Base-by-base conservation (phyloP, 2,888 invertebrate species). In the Pammene aurita region DNA sequence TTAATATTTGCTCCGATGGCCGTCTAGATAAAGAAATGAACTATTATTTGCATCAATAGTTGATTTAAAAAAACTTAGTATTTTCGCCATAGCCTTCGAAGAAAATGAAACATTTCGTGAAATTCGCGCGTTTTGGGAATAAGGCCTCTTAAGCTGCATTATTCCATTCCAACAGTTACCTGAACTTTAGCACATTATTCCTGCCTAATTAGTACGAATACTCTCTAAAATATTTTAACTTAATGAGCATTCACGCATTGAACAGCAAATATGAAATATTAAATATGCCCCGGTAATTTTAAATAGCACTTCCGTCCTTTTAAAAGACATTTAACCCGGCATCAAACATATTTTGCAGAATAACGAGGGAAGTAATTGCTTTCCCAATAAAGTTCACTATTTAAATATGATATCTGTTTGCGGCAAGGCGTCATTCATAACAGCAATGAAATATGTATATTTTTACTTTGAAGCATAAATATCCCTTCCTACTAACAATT, bases 201-300 rank as follows among this genome's bases (percentile, higher is more conserved):
- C 13, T 34, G 16, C n/a, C 7, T 26, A 5, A 7, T 44, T 26
- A 26, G 7, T 44, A 10, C 58, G 7, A 26, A 26, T 9, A 26
- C 7, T 46, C 34, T 13, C 26, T 34, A 44, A 58, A 26, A 14
- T 44, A 7, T 58, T 44, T 44, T 26, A 41, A 26, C n/a, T 58
- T 42, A 57, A 57, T 26, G 26, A 44, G 9, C 26, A 14, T 52
- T 44, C 26, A 26, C 44, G 10, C 13, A 57, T 57, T 44, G 44
- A 58, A 44, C 16, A 34, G 55, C 26, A 44, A 44, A 58, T 44
- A 26, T 44, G 26, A 58, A 7, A 58, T n/a, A 34, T 58, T 26
- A 1, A 44, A 13, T 41, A 7, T 57, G 42, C 41, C 18, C 26
- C 5, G 26, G 44, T 57, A 57, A 44, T 44, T 44, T 44, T 58